These are phyloP conservation scores for Myiopsitta monachus DNA, from an alignment of 2,113 vertebrate species.

Conservation along the genomic window DNA sequence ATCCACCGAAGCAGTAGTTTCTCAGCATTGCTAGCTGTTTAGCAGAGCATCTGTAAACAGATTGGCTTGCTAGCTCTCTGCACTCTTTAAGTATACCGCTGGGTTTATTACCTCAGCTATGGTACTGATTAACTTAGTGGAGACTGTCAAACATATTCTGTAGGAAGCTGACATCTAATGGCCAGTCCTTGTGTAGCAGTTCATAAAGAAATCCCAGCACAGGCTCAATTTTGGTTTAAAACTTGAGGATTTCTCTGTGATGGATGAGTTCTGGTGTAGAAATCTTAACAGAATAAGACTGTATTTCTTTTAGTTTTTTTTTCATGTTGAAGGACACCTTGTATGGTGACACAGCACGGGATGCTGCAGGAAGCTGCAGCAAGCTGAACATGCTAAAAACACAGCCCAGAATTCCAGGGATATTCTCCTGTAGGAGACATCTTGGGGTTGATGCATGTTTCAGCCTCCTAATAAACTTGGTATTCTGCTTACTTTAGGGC, in stretches of 20 bases:
- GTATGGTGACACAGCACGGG: not conserved
- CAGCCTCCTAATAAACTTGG: not conserved
- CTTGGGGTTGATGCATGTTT: not conserved
- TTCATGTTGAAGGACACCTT: not conserved
- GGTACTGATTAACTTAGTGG: fast-evolving
- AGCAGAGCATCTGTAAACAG: not conserved
- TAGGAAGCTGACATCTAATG: constrained; percentile 19
- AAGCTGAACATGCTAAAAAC: not conserved
- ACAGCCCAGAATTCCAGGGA: not conserved
- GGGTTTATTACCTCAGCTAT: not conserved
- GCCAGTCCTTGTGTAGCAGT: not conserved
- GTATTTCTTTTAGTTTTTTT: not conserved
- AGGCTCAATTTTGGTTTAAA: not conserved
- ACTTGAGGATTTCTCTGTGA: fast-evolving
- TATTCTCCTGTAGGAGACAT: not conserved
- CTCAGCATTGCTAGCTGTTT: not conserved
- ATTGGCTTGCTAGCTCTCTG: not conserved
- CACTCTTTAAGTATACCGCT: fast-evolving
- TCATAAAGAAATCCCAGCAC: not conserved
- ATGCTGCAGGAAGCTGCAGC: not conserved
- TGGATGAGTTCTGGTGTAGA: not conserved
- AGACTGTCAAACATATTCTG: not conserved
- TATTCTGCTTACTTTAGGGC: not conserved
- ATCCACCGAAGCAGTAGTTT: not conserved
- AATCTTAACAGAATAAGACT: not conserved